Evolutionary conservation across 2,113 vertebrate genomes (phyloP), one percentile per base, ranked within the genome.

Genomic region (human (Homo sapiens)): DNA sequence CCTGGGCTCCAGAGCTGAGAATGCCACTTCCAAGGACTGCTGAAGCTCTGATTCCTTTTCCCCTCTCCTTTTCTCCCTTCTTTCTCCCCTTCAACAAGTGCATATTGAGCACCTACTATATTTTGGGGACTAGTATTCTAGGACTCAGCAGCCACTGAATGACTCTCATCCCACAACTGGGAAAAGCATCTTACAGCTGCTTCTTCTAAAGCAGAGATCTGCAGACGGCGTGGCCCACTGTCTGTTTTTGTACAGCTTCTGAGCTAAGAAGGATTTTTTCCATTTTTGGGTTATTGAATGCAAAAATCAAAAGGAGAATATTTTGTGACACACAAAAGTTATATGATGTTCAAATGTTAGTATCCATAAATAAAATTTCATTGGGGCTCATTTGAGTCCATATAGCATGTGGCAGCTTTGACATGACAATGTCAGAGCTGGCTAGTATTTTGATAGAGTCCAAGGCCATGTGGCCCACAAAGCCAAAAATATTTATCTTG

Each of bases 401-500:
- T 3, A 10, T 4, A 23, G 13, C 30, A 9, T 10, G 2, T 35
- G 43, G 76, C 45, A 52, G 86, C 68, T 61, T 72, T 43, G 38
- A 59, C 2, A 2, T 16, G 8, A 5, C 25, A 57, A 1, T 0
- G 27, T 50, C 18, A 25, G 10, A 57, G 38, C 0, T 0, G 72
- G n/a, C 27, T 48, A 18, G 13, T 6, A 5, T 4, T 30, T 35
- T 30, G 78, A 73, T 10, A 18, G 48, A 89, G 83, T 52, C 8
- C 12, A 22, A 61, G 18, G 52, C 6, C 8, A 1, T 12, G 61
- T 2, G 50, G 64, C 4, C 45, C 52, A 6, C 14, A 7, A 25
- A 50, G 43, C 20, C 2, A 50, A 61, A 89, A 32, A 5, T 20
- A 55, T 45, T 57, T 66, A 5, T n/a, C 16, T 45, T 43, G 27